phyloP scores from a whole-genome alignment of 2,113 vertebrate genomes.

The Capricornis sumatraensis region DNA sequence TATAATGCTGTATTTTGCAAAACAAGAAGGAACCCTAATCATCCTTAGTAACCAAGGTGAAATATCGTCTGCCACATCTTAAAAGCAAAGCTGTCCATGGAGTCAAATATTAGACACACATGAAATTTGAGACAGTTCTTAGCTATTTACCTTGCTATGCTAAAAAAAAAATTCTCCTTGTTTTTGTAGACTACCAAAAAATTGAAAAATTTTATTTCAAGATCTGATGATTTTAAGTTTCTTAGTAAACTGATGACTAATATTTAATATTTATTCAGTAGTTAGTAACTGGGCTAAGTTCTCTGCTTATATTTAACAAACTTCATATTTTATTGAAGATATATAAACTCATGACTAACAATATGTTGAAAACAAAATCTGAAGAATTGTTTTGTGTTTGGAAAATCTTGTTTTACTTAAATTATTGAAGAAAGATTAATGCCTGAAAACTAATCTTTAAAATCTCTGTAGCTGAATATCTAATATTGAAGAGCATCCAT shows the following conservation, averaged over 20 bases:
- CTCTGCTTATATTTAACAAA: background rate
- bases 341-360: background rate
- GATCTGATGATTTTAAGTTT: background rate
- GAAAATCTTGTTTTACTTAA: background rate
- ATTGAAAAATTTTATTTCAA: background rate
- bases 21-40: background rate
- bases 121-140: constrained; percentile 33
- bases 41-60: constrained; percentile 52
- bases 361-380: background rate
- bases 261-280: background rate
- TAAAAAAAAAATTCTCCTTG: background rate
- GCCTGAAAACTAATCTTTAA: background rate
- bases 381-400: background rate
- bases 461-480: background rate
- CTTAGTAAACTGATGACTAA: background rate
- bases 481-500: background rate
- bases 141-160: background rate
- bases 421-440: background rate
- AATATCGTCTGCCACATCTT: constrained; percentile 35
- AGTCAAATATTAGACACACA: constrained; percentile 18
- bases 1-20: constrained; percentile 43
- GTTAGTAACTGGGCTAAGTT: background rate
- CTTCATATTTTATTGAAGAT: background rate
- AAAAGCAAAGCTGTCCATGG: constrained; percentile 17
- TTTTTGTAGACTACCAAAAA: background rate